phyloP scores from a whole-genome alignment of 53 echinoderm and acorn worm genomes.

The Apostichopus leukothele region DNA sequence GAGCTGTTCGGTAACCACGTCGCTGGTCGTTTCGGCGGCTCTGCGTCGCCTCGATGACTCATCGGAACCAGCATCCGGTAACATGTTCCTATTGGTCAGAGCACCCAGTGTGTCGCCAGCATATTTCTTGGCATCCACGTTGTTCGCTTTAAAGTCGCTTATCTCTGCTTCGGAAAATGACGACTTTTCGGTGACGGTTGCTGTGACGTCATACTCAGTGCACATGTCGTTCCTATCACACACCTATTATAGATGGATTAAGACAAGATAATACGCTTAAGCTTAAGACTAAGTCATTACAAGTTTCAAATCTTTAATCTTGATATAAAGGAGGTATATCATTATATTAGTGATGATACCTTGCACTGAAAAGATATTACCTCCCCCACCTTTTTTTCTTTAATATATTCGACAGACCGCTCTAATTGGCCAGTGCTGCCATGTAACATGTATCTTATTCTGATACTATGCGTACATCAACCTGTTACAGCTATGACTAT shows the following conservation, averaged over 20 bases:
- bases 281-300: no score
- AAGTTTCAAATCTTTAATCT: no score
- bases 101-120: slow-evolving; percentile 56
- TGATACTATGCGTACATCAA: no score
- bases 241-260: slow-evolving; percentile 53
- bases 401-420: no score
- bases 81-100: slow-evolving; percentile 57
- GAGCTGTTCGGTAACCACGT: slow-evolving; percentile 61
- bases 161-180: slow-evolving; percentile 59
- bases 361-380: no score
- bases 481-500: no score
- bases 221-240: slow-evolving; percentile 81
- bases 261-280: background rate
- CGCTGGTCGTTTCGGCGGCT: slow-evolving; percentile 49
- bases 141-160: slow-evolving; percentile 55
- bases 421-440: no score
- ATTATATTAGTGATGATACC: no score
- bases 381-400: no score
- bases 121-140: slow-evolving; percentile 61
- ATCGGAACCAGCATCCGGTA: slow-evolving; percentile 37
- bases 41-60: slow-evolving; percentile 51
- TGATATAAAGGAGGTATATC: no score
- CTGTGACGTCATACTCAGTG: slow-evolving; percentile 55
- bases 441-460: no score
- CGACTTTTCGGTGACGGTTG: slow-evolving; percentile 59